phyloP scores from a whole-genome alignment of 1,140 invertebrate species.

The Rhyzopertha dominica region DNA sequence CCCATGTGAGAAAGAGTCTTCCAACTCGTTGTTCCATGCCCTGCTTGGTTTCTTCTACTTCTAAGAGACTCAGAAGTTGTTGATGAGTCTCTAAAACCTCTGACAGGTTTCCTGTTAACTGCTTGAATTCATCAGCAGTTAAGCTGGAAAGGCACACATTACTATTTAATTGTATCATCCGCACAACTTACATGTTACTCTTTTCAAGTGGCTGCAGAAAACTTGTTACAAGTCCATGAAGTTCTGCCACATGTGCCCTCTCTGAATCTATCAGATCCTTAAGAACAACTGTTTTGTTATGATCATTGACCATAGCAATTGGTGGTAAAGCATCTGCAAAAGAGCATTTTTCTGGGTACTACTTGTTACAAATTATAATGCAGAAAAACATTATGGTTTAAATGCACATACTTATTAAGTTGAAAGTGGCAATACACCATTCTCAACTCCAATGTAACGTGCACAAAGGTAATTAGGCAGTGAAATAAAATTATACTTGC shows the following conservation, averaged over 20 bases:
- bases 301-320: slow-evolving; percentile 30
- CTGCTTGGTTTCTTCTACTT: slow-evolving; percentile 65
- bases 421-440: too few species aligned
- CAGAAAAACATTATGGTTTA: too few species aligned
- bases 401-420: too few species aligned
- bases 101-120: slow-evolving; percentile 81
- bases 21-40: slow-evolving; percentile 80
- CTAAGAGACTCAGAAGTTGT: slow-evolving; percentile 69
- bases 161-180: not conserved
- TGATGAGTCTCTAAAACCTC: slow-evolving; percentile 82
- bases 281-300: slow-evolving; percentile 60
- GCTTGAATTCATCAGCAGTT: slow-evolving; percentile 76
- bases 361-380: too few species aligned
- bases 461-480: too few species aligned
- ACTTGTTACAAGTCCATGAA: slow-evolving; percentile 77
- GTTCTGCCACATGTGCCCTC: slow-evolving; percentile 79
- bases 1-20: slow-evolving; percentile 82
- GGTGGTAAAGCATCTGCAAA: slow-evolving; percentile 35
- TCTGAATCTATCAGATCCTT: slow-evolving; percentile 93
- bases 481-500: too few species aligned
- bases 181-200: slow-evolving; percentile 67
- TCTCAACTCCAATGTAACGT: too few species aligned
- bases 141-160: slow-evolving; percentile 57
- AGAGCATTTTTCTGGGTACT: too few species aligned
- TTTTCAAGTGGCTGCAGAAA: slow-evolving; percentile 80